phyloP scores from a whole-genome alignment of 2,797 vertebrate species.

The Geranospiza caerulescens region DNA sequence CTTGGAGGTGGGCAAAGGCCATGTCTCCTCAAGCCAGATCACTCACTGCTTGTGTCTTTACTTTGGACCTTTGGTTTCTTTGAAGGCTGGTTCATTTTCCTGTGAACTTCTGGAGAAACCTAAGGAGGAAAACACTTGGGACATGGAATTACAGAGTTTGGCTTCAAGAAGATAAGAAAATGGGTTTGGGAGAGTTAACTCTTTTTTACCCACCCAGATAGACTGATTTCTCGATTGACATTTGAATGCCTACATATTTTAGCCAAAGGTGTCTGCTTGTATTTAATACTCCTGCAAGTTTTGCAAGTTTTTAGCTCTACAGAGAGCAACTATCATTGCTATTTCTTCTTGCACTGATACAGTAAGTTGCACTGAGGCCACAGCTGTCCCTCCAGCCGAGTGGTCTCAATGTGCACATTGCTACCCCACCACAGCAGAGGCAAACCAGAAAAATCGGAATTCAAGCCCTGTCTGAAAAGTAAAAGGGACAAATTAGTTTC shows the following conservation, averaged over 20 bases:
- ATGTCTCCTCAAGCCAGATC: background rate
- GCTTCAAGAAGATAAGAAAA: background rate
- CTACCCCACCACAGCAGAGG: constrained; percentile 19
- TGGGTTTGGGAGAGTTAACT: background rate
- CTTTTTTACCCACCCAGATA: background rate
- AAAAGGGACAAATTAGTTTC: constrained; percentile 85
- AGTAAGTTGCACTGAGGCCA: background rate
- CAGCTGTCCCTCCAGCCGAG: background rate
- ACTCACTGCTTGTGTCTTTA: background rate
- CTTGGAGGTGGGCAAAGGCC: background rate
- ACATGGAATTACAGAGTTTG: background rate
- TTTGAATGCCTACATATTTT: background rate
- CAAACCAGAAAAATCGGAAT: constrained; percentile 72
- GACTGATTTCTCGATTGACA: background rate
- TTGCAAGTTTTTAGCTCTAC: background rate
- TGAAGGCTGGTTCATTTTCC: background rate
- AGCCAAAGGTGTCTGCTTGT: background rate
- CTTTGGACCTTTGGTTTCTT: background rate
- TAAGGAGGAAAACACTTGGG: background rate
- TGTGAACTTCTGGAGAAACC: background rate
- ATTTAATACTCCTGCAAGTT: background rate
- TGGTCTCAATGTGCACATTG: background rate
- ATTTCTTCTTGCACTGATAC: background rate
- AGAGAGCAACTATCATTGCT: background rate
- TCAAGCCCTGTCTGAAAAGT: constrained; percentile 79